Evolutionary conservation across 2,113 vertebrate species (phyloP).

Genomic region (Suncus etruscus): DNA sequence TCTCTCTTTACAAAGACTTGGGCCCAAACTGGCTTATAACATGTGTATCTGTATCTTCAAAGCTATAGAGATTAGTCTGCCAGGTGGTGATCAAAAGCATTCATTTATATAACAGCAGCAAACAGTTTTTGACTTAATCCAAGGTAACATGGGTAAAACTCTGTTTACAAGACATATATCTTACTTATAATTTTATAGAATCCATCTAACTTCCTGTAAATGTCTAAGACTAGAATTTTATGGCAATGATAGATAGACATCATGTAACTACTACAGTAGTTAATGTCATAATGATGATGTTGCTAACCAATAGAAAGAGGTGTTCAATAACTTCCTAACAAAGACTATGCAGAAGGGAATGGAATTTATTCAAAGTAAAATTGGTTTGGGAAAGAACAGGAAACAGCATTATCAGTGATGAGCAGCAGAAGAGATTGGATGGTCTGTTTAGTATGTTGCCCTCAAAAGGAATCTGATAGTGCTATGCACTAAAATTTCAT

Average conservation of each 20-base stretch:
- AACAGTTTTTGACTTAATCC: conserved; percentile 39
- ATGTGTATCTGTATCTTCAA: neutral
- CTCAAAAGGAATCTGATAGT: too few relatives aligned
- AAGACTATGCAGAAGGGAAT: neutral
- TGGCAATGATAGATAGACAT: neutral
- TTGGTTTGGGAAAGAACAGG: neutral
- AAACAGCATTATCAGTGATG: neutral
- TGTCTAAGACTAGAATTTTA: neutral
- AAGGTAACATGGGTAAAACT: neutral
- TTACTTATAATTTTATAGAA: neutral
- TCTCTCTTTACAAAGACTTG: conserved; percentile 8
- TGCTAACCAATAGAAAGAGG: conserved; percentile 48
- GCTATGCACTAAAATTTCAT: too few relatives aligned
- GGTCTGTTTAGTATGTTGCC: neutral
- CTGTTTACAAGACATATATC: neutral
- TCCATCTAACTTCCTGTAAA: neutral
- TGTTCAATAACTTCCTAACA: neutral
- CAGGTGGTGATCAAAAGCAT: neutral
- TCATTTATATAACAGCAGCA: conserved; percentile 42
- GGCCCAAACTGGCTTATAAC: neutral
- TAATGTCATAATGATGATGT: neutral
- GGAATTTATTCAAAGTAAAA: neutral
- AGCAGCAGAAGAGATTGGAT: neutral
- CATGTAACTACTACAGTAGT: neutral
- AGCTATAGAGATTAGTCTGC: conserved; percentile 34